Base-by-base conservation (phyloP, 2,113 vertebrate genomes). In the Heterochromis multidens region DNA sequence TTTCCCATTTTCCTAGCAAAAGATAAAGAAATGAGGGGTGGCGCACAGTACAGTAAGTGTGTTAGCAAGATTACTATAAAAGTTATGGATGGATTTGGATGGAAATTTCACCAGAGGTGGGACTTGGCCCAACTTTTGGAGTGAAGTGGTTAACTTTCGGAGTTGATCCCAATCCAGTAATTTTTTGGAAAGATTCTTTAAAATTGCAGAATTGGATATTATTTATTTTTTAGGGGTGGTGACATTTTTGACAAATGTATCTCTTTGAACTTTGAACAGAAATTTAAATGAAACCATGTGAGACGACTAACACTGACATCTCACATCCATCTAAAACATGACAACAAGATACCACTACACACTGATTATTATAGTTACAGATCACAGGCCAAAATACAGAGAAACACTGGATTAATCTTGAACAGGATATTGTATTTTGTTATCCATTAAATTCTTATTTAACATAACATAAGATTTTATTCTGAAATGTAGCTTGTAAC, bases 241-340 rank as follows among this genome's bases (percentile, higher is more conserved):
- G 23, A 49, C 65, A 72, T 72, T 49, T 72, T 72, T 49, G 40
- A 72, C 9, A 72, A 29, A 72, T 21, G 13, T 21, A 49, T 49
- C 14, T 12, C 40, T 29, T 49, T 72, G 65, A 25, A 29, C 65
- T 72, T 72, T 49, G 16, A 72, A 49, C 9, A 4, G 9, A 72
- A 72, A 49, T 29, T 29, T 72, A 72, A 72, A 72, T 49, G 43
- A 72, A 21, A 74, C 27, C 27, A 74, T 74, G 70, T 54, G 11
- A 54, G 6, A 54, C 31, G 70, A 52, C 46, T 19, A 21, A n/a
- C 46, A 31, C 70, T 54, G 46, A 52, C 70, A 52, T 74, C 46
- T 74, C 29, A n/a, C 19, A 74, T 19, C 33, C 4, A 77, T 58
- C 57, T 77, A n/a, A 19, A 77, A 40, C 14, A 74, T 31, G 70